Conservation (phyloP, 2,113 vertebrate genomes). For the Miniopterus natalensis region DNA sequence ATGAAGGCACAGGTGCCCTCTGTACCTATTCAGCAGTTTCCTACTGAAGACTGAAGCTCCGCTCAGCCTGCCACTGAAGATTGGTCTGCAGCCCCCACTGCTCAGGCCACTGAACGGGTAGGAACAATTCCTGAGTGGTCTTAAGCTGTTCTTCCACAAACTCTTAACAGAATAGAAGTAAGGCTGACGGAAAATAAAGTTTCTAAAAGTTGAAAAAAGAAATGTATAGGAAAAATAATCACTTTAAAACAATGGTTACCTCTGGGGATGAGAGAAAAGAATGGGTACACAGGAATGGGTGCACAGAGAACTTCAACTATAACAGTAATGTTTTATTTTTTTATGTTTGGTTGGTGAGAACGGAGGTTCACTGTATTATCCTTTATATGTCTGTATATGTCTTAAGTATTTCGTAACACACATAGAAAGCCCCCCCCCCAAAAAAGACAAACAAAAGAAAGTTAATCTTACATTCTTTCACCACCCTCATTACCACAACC, state of each 20-base stretch:
- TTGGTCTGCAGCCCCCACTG: too few relatives aligned
- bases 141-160: too few relatives aligned
- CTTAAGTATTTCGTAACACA: constrained; percentile 43
- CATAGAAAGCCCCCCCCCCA: not conserved
- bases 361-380: not conserved
- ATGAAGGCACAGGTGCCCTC: too few relatives aligned
- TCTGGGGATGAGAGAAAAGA: not conserved
- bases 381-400: not conserved
- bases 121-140: too few relatives aligned
- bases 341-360: constrained; percentile 6
- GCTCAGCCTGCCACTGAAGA: too few relatives aligned
- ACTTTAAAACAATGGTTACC: constrained; percentile 58
- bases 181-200: too few relatives aligned
- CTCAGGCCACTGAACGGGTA: too few relatives aligned
- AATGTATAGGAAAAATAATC: constrained; percentile 12
- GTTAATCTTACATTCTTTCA: constrained; percentile 36
- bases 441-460: constrained; percentile 38
- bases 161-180: too few relatives aligned
- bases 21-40: too few relatives aligned
- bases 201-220: not conserved
- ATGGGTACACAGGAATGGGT: not conserved
- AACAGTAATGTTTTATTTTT: not conserved
- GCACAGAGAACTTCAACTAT: constrained; percentile 1
- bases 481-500: not conserved
- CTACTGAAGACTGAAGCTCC: too few relatives aligned